Evolutionary conservation across 2,888 invertebrate species (phyloP), one percentile per base, ranked within the genome.

Genomic region (Congeria kusceri): DNA sequence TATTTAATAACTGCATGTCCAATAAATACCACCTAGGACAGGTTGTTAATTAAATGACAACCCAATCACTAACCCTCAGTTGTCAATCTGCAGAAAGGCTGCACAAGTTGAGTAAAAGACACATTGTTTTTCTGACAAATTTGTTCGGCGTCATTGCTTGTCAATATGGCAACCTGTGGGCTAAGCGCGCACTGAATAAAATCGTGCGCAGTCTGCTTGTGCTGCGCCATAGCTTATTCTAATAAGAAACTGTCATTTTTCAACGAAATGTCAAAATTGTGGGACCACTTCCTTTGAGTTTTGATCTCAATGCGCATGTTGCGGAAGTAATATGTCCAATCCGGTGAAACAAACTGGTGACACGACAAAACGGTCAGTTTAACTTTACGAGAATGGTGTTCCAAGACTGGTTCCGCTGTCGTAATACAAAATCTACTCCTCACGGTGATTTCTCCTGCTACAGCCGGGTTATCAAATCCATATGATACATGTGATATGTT

Each of bases 111-210:
- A 68, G 96, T 96, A 92, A 98, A 97, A 46, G 96, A 96, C 80
- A 99, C 95, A 94, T 98, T 97, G 94, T 98, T 98, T 92, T 97
- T 98, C 87, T 96, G 96, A 91, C 98, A 97, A 72, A 96, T 94
- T 90, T 96, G 95, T 90, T 98, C 97, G 15, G 97, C 98, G 93
- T 96, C 95, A 56, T 96, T 94, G 90, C 97, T 97, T 91, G 96
- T 96, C 86, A 98, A 94, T 28, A 97, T 96, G 63, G 97, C 98
- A 84, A 98, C 95, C 93, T 97, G 95, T 0, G 98, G 98, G 59
- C 97, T 97, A 94, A 98, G 98, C 56, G 97, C 96, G 93, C 96
- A 96, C 94, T 96, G 96, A 86, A 98, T 96, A 93, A 98, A 97
- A 94, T 98, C 98, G 71, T 91, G 91, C 25, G 94, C 92, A 23